These are phyloP conservation scores for Mastacembelus armatus DNA, from an alignment of 2,797 vertebrate species.

Conservation along the genomic window DNA sequence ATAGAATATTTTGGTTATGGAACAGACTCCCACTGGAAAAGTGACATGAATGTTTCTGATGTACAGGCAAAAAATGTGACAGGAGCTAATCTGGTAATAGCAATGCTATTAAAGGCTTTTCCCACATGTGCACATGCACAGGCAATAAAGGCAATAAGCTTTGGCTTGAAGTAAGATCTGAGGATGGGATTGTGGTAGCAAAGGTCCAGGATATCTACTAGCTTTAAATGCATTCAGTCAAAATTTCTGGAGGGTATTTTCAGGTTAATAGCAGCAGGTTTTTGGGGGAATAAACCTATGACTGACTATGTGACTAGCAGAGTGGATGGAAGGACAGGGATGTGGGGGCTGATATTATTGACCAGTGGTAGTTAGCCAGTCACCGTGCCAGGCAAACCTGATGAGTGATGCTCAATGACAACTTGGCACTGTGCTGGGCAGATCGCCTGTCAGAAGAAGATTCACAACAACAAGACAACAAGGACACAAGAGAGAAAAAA, in stretches of 20 bases:
- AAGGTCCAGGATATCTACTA: background rate
- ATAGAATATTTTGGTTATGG: conserved; percentile 79
- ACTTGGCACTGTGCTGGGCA: conserved; percentile 77
- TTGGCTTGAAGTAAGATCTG: conserved; percentile 68
- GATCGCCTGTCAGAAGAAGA: conserved; percentile 40
- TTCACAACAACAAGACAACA: conserved; percentile 30
- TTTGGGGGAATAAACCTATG: conserved; percentile 14
- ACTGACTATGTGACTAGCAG: no score
- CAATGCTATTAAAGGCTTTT: conserved; percentile 65
- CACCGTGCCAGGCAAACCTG: conserved; percentile 75
- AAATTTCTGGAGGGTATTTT: conserved; percentile 20
- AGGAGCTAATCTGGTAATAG: conserved; percentile 16
- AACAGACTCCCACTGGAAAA: conserved; percentile 61
- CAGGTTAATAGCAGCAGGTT: conserved; percentile 44
- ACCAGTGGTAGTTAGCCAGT: conserved; percentile 76
- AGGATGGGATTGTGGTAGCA: background rate
- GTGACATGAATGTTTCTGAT: conserved; percentile 35
- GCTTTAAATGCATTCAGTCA: background rate
- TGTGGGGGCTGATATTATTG: conserved; percentile 5
- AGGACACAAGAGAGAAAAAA: conserved; percentile 32
- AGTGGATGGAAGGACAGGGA: background rate
- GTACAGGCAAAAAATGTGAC: conserved; percentile 21
- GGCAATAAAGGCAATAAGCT: conserved; percentile 72
- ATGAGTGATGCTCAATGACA: conserved; percentile 78
- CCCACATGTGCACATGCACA: conserved; percentile 49